A percentile compares a stretch with the other conserved stretches of the same genome.
Evolutionary conservation across 2,888 invertebrate species (phyloP).

Genomic region (Scaptomyza tumidula): DNA sequence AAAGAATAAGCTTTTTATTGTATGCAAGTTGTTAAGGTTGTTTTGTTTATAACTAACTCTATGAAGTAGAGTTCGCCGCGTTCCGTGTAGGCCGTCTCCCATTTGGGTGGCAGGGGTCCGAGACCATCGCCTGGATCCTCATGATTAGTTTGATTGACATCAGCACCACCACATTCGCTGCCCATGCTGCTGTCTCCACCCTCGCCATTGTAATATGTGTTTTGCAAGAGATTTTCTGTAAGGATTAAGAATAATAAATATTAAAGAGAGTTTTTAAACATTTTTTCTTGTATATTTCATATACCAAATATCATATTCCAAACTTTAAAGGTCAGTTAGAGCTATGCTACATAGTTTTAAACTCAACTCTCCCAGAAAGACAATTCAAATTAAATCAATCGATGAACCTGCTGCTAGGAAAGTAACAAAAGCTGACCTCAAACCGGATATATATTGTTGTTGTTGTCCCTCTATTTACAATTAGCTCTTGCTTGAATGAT

Average conservation of each 20-base stretch:
- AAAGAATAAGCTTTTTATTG: constrained; percentile 50
- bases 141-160: constrained; percentile 52
- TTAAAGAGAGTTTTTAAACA: too few relatives aligned
- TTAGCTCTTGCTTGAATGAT: constrained; percentile 45
- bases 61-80: constrained; percentile 99
- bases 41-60: constrained; percentile 88
- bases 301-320: not conserved
- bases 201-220: constrained; percentile 74
- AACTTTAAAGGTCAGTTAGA: not conserved
- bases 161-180: constrained; percentile 67
- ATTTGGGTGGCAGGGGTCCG: constrained; percentile 96
- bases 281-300: too few relatives aligned
- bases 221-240: constrained; percentile 79
- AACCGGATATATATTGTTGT: constrained; percentile 48
- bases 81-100: constrained; percentile 99
- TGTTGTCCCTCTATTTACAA: constrained; percentile 23
- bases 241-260: constrained; percentile 8
- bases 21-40: not conserved
- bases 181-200: constrained; percentile 72
- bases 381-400: constrained; percentile 16
- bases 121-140: constrained; percentile 90
- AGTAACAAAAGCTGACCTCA: constrained; percentile 28
- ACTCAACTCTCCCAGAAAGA: not conserved
- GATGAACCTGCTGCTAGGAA: constrained; percentile 21
- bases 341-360: too few relatives aligned